Percentiles rank a stretch among this genome's conserved stretches.
phyloP scores from a whole-genome alignment of 2,113 vertebrate species.

The Onychostruthus taczanowskii region DNA sequence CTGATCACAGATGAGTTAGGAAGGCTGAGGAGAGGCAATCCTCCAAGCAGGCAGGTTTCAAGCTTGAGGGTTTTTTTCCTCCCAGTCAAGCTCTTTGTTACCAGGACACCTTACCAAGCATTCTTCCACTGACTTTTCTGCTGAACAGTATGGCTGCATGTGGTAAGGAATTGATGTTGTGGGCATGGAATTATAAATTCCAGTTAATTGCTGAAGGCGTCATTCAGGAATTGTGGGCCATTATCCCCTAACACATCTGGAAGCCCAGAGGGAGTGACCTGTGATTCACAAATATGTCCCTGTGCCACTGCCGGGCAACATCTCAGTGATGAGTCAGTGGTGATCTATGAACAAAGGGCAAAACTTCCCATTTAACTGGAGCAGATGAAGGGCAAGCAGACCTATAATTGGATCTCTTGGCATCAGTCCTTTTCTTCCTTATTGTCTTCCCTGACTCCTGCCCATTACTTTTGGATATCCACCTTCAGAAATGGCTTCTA shows the following conservation, averaged over 20 bases:
- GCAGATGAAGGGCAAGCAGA: not conserved
- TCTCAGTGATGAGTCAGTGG: not conserved
- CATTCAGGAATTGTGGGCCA: not conserved
- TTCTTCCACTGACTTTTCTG: not conserved
- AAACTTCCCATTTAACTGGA: not conserved
- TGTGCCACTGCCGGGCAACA: not conserved
- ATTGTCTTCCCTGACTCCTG: not conserved
- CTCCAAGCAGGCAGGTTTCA: not conserved
- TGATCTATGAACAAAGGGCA: not conserved
- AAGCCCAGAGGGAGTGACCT: not conserved
- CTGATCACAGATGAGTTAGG: not conserved
- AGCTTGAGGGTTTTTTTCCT: rapidly evolving
- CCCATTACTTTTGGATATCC: not conserved
- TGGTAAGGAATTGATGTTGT: not conserved
- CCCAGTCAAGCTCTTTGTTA: not conserved
- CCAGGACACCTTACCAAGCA: not conserved
- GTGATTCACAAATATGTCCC: not conserved
- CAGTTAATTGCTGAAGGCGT: not conserved
- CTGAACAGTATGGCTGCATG: not conserved
- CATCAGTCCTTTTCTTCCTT: not conserved
- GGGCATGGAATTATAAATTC: not conserved
- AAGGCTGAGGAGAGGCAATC: not conserved
- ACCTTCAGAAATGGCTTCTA: not conserved
- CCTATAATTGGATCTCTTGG: not conserved
- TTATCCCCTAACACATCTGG: not conserved